phyloP scores from a whole-genome alignment of 2,113 vertebrate species.

The Nibea albiflora region DNA sequence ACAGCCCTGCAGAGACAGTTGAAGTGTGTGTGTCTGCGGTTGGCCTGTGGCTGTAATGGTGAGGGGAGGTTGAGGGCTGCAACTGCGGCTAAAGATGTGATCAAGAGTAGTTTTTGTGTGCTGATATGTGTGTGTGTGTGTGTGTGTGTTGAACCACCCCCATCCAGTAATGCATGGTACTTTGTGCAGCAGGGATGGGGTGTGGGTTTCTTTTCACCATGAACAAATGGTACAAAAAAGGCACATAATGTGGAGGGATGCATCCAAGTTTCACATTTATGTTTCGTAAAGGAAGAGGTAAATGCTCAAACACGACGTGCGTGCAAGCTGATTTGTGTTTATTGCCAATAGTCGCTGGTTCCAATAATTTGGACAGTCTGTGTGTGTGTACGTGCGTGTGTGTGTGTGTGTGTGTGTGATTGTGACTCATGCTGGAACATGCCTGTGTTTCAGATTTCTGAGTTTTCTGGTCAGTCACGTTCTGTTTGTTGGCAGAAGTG shows the following conservation, averaged over 20 bases:
- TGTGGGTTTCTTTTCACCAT: conserved; percentile 45
- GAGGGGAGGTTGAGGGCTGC: conserved; percentile 49
- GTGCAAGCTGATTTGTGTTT: conserved; percentile 45
- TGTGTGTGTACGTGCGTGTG: conserved; percentile 55
- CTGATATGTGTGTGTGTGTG: neutral
- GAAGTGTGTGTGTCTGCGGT: conserved; percentile 40
- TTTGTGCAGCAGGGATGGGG: conserved; percentile 28
- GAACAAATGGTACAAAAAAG: conserved; percentile 35
- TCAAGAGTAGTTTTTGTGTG: conserved; percentile 27
- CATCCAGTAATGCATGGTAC: conserved; percentile 11
- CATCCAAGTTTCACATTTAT: conserved; percentile 29
- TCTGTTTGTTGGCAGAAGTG: conserved; percentile 66
- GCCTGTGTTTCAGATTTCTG: conserved; percentile 55
- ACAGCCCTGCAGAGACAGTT: conserved; percentile 22
- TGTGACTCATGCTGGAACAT: conserved; percentile 75
- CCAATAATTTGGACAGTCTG: conserved; percentile 55
- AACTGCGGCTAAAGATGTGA: conserved; percentile 52
- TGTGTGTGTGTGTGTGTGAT: conserved; percentile 42
- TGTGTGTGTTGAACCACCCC: conserved; percentile 34
- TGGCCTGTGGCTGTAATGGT: conserved; percentile 40
- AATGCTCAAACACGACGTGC: conserved; percentile 21
- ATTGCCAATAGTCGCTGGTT: conserved; percentile 58
- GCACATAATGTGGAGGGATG: neutral
- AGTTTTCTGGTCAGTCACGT: conserved; percentile 71
- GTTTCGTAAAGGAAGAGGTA: conserved; percentile 31